phyloP scores from a whole-genome alignment of 35 echinoderm and acorn worm genomes.

The Lytechinus pictus region DNA sequence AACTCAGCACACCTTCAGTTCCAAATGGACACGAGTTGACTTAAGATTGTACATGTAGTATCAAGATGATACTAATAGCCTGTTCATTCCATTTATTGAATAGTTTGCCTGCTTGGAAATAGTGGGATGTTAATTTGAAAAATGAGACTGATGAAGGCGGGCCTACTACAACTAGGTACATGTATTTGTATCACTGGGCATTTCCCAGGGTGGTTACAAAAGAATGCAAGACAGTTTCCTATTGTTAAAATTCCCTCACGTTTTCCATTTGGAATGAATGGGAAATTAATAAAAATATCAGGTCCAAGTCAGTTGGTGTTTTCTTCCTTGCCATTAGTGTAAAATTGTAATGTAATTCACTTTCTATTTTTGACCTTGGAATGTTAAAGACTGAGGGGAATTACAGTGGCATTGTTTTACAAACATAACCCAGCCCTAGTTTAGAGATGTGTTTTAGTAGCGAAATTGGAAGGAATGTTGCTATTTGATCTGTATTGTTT shows the following conservation, averaged over 20 bases:
- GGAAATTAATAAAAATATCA: not conserved
- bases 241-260: slow-evolving; percentile 6
- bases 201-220: not conserved
- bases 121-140: too few relatives aligned
- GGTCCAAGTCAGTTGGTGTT: not conserved
- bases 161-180: too few relatives aligned
- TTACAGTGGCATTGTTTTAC: not conserved
- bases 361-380: not conserved
- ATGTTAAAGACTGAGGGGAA: not conserved
- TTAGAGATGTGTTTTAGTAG: not conserved
- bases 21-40: too few relatives aligned
- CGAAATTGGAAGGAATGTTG: not conserved
- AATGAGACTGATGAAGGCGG: too few relatives aligned
- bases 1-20: too few relatives aligned
- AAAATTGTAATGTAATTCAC: not conserved
- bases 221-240: not conserved
- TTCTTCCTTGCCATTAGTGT: not conserved
- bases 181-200: not conserved
- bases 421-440: not conserved
- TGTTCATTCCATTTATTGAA: too few relatives aligned
- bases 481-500: not conserved
- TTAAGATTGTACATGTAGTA: too few relatives aligned
- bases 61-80: too few relatives aligned
- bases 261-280: not conserved
- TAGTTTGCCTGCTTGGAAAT: too few relatives aligned